phyloP scores from a whole-genome alignment of 2,888 invertebrate species.

The Cremastobaeus sp. region DNA sequence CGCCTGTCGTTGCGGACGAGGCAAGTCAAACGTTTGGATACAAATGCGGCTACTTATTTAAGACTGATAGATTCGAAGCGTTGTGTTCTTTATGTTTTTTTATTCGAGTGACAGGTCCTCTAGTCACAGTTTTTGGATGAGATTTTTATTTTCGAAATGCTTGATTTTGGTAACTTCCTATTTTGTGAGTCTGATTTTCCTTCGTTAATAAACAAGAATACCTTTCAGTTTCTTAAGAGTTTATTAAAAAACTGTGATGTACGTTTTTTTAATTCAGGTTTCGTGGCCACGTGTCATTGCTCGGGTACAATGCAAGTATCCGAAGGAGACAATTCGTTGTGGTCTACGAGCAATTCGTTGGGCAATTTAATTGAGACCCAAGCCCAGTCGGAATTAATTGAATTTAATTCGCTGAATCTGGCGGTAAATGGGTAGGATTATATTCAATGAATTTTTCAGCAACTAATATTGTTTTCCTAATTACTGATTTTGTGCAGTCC shows the following conservation, averaged over 20 bases:
- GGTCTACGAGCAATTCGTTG: too few species aligned
- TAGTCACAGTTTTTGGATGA: constrained; percentile 32
- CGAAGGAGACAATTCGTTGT: too few species aligned
- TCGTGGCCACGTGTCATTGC: too few species aligned
- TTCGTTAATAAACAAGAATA: too few species aligned
- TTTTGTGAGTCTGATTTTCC: too few species aligned
- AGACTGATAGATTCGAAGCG: constrained; percentile 73
- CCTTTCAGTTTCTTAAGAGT: too few species aligned
- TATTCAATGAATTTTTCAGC: constrained; percentile 57
- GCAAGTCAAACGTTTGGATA: constrained; percentile 51
- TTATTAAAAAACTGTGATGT: too few species aligned
- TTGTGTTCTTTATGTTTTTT: background rate
- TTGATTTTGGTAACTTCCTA: too few species aligned
- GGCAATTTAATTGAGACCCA: too few species aligned
- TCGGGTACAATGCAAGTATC: too few species aligned
- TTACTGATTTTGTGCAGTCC: too few species aligned
- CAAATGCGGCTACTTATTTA: constrained; percentile 66
- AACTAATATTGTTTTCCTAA: background rate
- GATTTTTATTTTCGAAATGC: constrained; percentile 23
- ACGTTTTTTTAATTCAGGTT: too few species aligned
- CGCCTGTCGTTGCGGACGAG: constrained; percentile 47
- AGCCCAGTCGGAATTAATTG: constrained; percentile 76
- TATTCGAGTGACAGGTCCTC: constrained; percentile 36
- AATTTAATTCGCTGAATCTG: constrained; percentile 75
- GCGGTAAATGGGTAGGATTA: constrained; percentile 65